Base-by-base conservation (phyloP, 2,888 invertebrate genomes). In the Cactoblastis cactorum region DNA sequence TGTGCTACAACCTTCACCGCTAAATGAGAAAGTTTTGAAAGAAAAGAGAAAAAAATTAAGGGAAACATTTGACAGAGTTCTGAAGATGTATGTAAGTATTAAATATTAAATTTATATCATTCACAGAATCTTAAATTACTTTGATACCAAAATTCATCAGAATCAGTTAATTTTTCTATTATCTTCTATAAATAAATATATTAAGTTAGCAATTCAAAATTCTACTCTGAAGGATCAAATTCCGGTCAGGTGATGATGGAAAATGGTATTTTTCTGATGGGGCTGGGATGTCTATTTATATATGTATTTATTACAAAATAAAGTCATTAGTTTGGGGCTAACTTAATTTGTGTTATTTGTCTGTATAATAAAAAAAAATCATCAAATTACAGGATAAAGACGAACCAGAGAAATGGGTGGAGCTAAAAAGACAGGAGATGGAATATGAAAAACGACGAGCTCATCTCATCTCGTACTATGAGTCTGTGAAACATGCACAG, bases 11-110 rank as follows among this genome's bases (percentile, higher is more conserved):
- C 97, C 98, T 19, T 98, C 98, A 17, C 96, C 97, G 0, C 87
- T 99, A 2, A 98, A 98, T 86, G 98, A 98, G 77, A 98, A 98
- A 89, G 98, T 98, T 0, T 86, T 98, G 45, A 96, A 97, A 78
- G 98, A 99, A 71, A 99, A 99, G 83, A 90, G 98, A 56, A 97
- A 97, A 80, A 98, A 98, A 78, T 89, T 99, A 33, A 94, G 95
- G 80, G 98, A 98, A 79, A 98, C 98, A 1, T 94, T 98, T 81
- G 97, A 98, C 63, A 92, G 98, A 69, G 97, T 98, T 33, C 92
- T 97, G 77, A 94, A 96, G 83, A 95, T 98, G 91, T 98, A 98
- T 94, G 97, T 97, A 93, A 94, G 95, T 94, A 91, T 19, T 15
- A 47, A 38, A 39, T 37, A 8, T 37, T 28, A 28, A 28, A 28